Base-by-base conservation (phyloP, 2,888 invertebrate species). In the Saturnia pavonia region DNA sequence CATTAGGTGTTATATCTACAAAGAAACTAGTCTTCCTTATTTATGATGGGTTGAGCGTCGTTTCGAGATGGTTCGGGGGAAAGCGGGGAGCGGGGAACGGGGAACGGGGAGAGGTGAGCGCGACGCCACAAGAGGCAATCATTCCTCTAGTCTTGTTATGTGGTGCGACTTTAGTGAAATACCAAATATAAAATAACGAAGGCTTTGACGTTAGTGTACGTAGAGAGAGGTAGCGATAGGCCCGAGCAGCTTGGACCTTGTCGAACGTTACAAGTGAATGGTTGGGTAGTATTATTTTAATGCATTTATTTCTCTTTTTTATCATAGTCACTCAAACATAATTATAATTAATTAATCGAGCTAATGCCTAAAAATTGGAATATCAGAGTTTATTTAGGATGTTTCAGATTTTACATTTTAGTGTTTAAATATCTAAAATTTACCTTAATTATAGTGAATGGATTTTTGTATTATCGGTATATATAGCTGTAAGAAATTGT, bases 331-430 rank as follows among this genome's bases (percentile, higher is more conserved):
- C 92, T 92, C 92, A 87, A 91, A 86, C 91, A 90, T 92, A 91
- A 65, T 65, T 65, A 65, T 65, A 91, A 90, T 91, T 89, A 91
- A 91, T 90, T 91, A 91, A 91, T 91, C 91, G 92, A 91, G 90
- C 92, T 92, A 92, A 94, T 88, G 93, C 92, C 93, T 94, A 93
- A 91, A 43, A 92, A 91, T 92, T 93, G 92, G 92, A 91, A 93
- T 94, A 93, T 94, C 94, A 94, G 94, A 94, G 92, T 94, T 94
- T 94, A 94, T 94, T 94, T 93, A 94, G 92, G 92, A 94, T 89
- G 92, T 92, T 90, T 93, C 91, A 92, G 93, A 93, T 92, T 93
- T 92, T 94, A 94, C 93, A 93, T 94, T 92, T 92, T 93, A 93
- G 93, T 91, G 90, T 91, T 92, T 92, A 93, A 93, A 92, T 92